phyloP scores from a whole-genome alignment of 2,797 vertebrate genomes.

The Clarias platycephalus region DNA sequence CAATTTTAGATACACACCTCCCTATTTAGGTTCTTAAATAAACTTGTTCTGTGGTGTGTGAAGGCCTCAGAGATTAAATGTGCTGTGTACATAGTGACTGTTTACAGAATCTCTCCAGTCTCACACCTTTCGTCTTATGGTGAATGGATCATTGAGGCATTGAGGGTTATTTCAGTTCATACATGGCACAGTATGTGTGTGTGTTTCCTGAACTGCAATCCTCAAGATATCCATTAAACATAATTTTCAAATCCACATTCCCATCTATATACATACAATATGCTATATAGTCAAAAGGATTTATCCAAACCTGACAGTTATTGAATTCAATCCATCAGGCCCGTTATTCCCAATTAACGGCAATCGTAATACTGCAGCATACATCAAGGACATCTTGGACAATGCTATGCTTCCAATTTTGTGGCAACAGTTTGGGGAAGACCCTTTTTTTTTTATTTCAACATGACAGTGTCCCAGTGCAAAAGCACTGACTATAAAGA shows the following conservation, averaged over 20 bases:
- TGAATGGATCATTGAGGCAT: constrained; percentile 36
- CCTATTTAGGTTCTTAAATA: constrained; percentile 37
- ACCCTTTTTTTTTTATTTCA: too few species aligned
- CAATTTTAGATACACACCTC: constrained; percentile 22
- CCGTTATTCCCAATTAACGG: too few species aligned
- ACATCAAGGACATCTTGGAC: too few species aligned
- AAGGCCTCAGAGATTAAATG: constrained; percentile 45
- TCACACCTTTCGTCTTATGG: constrained; percentile 19
- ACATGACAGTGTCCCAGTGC: too few species aligned
- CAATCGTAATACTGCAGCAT: too few species aligned
- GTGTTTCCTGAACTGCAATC: background rate
- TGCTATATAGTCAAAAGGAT: too few species aligned
- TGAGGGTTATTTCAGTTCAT: constrained; percentile 18
- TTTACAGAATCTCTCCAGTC: constrained; percentile 41
- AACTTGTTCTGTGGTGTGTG: constrained; percentile 34
- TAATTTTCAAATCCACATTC: background rate
- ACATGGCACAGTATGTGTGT: background rate
- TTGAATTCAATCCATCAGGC: too few species aligned
- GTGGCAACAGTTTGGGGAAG: too few species aligned
- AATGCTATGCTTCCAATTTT: too few species aligned
- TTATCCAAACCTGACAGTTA: too few species aligned
- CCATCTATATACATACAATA: background rate
- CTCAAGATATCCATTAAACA: background rate
- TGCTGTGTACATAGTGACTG: constrained; percentile 24
- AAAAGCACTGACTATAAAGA: too few species aligned